Evolutionary conservation across 2,113 vertebrate genomes (phyloP).

Genomic region (Cichladusa arquata): DNA sequence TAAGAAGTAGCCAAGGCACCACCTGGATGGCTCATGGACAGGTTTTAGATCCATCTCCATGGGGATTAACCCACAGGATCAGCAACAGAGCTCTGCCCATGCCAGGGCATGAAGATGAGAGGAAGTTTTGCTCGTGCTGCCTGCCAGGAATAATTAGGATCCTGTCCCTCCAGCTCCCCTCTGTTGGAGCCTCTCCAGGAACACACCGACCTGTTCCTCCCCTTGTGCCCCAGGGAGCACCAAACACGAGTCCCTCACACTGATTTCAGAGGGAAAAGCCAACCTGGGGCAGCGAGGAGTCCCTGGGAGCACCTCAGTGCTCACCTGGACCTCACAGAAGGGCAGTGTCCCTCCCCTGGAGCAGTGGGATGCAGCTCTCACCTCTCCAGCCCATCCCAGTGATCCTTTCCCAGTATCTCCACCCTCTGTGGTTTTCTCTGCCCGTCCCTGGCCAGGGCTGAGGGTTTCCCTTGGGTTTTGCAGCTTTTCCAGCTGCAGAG

Average conservation of each 20-base stretch:
- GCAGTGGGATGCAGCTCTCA: neutral
- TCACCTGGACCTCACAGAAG: neutral
- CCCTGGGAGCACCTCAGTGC: accelerated
- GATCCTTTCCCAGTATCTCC: neutral
- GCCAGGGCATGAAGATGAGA: neutral
- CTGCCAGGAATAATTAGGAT: neutral
- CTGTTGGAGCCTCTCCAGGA: neutral
- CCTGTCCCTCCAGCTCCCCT: neutral
- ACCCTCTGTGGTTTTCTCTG: neutral
- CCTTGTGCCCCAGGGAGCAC: neutral
- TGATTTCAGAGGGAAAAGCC: neutral
- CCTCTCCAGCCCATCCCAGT: accelerated
- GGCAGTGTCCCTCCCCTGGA: neutral
- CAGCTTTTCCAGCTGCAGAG: neutral
- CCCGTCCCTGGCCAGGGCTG: neutral
- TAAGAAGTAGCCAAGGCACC: neutral
- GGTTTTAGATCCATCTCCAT: neutral
- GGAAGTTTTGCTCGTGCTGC: neutral
- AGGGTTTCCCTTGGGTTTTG: accelerated
- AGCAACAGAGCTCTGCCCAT: neutral
- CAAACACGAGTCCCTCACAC: accelerated
- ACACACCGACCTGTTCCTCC: neutral
- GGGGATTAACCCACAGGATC: neutral
- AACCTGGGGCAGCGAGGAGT: neutral
- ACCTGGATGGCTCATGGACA: accelerated